Conservation (phyloP, 2,113 vertebrate species). For the Plecturocebus donacophilus region DNA sequence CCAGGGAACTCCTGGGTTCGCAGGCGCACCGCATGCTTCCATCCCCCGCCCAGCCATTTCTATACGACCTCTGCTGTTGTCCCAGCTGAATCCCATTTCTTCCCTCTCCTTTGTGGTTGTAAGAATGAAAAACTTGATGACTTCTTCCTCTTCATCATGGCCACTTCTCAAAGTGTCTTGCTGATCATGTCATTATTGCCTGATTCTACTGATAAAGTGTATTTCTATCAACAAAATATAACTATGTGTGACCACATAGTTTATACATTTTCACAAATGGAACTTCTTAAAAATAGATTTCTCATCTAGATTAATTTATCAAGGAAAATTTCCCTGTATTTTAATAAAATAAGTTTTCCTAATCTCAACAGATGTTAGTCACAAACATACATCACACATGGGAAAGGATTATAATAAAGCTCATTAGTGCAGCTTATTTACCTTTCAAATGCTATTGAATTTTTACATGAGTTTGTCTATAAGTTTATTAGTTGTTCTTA, state of each 20-base stretch:
- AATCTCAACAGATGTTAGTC: not conserved
- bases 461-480: not conserved
- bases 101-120: not conserved
- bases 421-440: not conserved
- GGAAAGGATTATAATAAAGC: not conserved
- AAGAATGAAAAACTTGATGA: not conserved
- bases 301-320: not conserved
- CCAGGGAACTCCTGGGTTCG: not conserved
- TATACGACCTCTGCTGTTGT: not conserved
- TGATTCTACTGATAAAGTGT: not conserved
- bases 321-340: constrained; percentile 5
- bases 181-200: not conserved
- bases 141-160: not conserved
- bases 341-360: constrained; percentile 17
- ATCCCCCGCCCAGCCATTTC: not conserved
- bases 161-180: not conserved
- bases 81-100: not conserved
- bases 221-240: not conserved
- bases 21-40: not conserved
- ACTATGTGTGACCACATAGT: not conserved
- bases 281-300: not conserved
- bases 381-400: not conserved
- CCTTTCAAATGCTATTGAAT: not conserved
- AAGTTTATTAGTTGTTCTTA: not conserved
- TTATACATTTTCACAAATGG: not conserved